A percentile compares a stretch with the other conserved stretches of the same genome.
Conservation (phyloP, 2,113 vertebrate species). For the Mormyrus iriodes region DNA sequence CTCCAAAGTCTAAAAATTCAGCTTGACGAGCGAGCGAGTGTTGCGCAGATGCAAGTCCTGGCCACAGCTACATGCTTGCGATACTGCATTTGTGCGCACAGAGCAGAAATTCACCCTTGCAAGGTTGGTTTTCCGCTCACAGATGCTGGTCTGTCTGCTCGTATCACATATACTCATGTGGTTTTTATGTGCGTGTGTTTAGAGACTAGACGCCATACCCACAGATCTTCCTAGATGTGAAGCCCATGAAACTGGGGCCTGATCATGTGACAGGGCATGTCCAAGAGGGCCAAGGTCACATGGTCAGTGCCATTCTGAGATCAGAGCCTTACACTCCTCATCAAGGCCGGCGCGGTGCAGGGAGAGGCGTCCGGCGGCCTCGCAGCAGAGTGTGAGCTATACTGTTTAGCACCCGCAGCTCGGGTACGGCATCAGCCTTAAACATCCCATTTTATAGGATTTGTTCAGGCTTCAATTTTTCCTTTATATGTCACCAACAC, state of each 20-base stretch:
- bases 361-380: neutral
- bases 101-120: neutral
- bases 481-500: neutral
- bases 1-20: neutral
- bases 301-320: neutral
- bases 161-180: neutral
- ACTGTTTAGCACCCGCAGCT: neutral
- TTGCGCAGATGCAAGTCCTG: neutral
- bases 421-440: neutral
- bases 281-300: neutral
- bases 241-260: neutral
- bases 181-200: neutral
- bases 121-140: neutral
- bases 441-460: neutral
- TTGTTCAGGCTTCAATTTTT: neutral
- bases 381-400: neutral
- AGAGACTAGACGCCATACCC: neutral
- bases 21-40: neutral
- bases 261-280: neutral
- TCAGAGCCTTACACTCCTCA: neutral
- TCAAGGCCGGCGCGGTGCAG: neutral
- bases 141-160: neutral
- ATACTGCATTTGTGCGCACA: neutral
- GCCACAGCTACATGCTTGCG: neutral
- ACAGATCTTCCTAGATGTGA: neutral